These are phyloP conservation scores for Steinernema scapterisci DNA, from an alignment of 2,888 invertebrate species.

Conservation along the genomic window DNA sequence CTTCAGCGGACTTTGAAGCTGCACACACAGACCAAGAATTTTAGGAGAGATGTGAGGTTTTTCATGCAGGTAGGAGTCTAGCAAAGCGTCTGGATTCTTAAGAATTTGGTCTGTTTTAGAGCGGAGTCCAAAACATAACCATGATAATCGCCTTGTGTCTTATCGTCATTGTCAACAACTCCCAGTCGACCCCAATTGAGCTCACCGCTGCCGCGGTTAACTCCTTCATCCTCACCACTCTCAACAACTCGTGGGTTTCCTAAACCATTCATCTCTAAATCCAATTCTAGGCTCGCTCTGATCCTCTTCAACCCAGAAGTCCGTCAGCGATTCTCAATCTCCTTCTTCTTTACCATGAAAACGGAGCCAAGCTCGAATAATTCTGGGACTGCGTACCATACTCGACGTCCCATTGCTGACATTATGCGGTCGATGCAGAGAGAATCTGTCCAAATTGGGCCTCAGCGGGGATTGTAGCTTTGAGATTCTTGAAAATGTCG, in stretches of 20 bases:
- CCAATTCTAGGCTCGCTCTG: neutral
- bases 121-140: slow-evolving; percentile 1
- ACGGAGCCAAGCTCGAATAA: neutral
- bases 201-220: slow-evolving; percentile 15
- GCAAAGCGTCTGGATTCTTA: too few species aligned
- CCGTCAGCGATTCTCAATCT: neutral
- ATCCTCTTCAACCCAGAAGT: slow-evolving; percentile 19
- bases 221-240: slow-evolving; percentile 11
- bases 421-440: too few species aligned
- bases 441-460: too few species aligned
- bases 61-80: neutral
- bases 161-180: slow-evolving; percentile 19
- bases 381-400: too few species aligned
- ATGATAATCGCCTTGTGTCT: neutral
- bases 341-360: neutral
- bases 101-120: too few species aligned
- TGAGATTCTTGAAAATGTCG: too few species aligned
- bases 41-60: slow-evolving; percentile 9
- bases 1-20: neutral
- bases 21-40: neutral
- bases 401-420: too few species aligned
- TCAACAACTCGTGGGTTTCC: slow-evolving; percentile 3
- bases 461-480: too few species aligned
- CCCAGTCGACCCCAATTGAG: neutral
- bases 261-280: neutral